A percentile compares a stretch with the other conserved stretches of the same genome.
phyloP scores from a whole-genome alignment of 1,140 invertebrate genomes.

The Rhizoglyphus robini region DNA sequence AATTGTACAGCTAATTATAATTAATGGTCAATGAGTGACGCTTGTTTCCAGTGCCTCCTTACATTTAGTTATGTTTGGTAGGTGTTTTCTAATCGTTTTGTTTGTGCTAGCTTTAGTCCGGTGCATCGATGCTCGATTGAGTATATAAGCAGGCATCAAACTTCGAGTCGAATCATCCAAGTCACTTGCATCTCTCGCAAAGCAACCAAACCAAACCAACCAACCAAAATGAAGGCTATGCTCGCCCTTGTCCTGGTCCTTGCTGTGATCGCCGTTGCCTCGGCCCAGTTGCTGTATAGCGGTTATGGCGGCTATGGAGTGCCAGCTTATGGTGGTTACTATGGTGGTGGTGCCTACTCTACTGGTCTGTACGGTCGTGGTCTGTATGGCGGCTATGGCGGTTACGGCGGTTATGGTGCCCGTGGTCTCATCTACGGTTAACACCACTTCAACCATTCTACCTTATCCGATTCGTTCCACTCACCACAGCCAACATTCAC shows the following conservation, averaged over 20 bases:
- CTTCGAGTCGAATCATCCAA: background rate
- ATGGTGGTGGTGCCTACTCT: background rate
- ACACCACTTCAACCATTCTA: background rate
- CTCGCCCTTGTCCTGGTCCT: conserved; percentile 1
- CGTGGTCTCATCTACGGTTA: background rate
- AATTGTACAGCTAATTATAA: too few relatives aligned
- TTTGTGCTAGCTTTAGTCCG: too few relatives aligned
- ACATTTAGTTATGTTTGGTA: too few relatives aligned
- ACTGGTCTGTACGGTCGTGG: background rate
- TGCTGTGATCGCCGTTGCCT: conserved; percentile 15
- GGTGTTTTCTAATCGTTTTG: too few relatives aligned
- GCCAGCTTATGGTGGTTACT: conserved; percentile 17
- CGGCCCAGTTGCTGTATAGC: conserved; percentile 7
- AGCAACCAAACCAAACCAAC: background rate
- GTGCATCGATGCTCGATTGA: too few relatives aligned
- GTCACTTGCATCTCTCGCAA: background rate
- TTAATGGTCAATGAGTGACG: too few relatives aligned
- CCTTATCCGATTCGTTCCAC: background rate
- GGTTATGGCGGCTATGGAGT: conserved; percentile 5
- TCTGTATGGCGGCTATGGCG: background rate
- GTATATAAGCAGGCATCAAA: background rate
- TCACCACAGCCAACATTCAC: background rate
- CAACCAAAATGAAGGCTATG: conserved; percentile 17
- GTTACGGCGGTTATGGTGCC: background rate
- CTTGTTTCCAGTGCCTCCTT: too few relatives aligned